Conservation (phyloP, 2,888 invertebrate genomes). For the Dinocampus coccinellae region DNA sequence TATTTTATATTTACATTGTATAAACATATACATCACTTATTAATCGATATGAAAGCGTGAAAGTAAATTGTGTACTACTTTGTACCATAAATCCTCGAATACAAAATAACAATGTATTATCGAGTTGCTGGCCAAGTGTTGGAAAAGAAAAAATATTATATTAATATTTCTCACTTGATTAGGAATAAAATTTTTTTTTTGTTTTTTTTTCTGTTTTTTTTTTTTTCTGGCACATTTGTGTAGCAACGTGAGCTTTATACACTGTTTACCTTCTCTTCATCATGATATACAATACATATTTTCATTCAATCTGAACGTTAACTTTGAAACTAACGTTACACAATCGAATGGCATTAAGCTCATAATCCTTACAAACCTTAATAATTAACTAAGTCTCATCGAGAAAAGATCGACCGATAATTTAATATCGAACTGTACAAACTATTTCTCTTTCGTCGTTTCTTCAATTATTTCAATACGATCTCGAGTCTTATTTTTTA, state of each 20-base stretch:
- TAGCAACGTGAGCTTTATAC: constrained; percentile 9
- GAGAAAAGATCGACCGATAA: constrained; percentile 57
- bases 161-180: constrained; percentile 55
- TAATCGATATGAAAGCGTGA: constrained; percentile 39
- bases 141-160: constrained; percentile 38
- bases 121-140: constrained; percentile 48
- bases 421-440: constrained; percentile 62
- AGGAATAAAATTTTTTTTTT: constrained; percentile 41
- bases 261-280: constrained; percentile 38
- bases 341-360: constrained; percentile 43
- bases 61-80: constrained; percentile 51
- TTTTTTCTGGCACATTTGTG: constrained; percentile 48
- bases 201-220: too few relatives aligned
- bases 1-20: constrained; percentile 57
- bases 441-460: constrained; percentile 46
- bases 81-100: constrained; percentile 58
- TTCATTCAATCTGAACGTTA: constrained; percentile 26
- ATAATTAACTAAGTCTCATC: constrained; percentile 56
- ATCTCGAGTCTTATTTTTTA: background rate
- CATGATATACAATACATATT: constrained; percentile 4
- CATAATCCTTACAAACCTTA: constrained; percentile 48
- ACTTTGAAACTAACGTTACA: constrained; percentile 37
- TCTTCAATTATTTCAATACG: background rate
- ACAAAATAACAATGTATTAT: constrained; percentile 48
- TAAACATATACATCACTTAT: constrained; percentile 55